A percentile compares a stretch with the other conserved stretches of the same genome.
Evolutionary conservation across 2,113 vertebrate species (phyloP).

Genomic region (Neopipo cinnamomea): DNA sequence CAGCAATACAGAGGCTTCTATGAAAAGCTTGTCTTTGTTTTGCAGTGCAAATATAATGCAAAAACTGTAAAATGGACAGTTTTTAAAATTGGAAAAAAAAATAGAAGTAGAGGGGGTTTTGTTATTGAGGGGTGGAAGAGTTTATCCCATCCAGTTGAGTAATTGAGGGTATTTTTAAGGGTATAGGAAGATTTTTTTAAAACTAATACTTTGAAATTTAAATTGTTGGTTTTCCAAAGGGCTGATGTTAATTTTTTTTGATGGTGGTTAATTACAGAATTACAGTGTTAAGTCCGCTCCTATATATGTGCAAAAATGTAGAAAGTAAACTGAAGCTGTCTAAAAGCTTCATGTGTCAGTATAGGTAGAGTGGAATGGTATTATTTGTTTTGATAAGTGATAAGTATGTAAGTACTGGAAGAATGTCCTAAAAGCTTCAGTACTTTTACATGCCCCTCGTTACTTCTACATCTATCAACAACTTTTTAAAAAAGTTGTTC

Average conservation of each 20-base stretch:
- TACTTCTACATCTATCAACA: neutral
- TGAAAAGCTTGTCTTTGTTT: neutral
- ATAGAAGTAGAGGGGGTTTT: neutral
- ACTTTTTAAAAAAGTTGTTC: neutral
- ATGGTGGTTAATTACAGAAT: neutral
- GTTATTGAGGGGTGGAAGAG: neutral
- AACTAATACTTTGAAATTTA: neutral
- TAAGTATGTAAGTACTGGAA: neutral
- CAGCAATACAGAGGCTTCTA: neutral
- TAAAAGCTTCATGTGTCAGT: neutral
- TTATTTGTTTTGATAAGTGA: neutral
- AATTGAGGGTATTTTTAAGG: neutral
- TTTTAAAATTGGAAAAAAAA: neutral
- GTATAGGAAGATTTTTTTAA: neutral
- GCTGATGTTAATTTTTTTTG: neutral
- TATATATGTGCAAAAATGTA: neutral
- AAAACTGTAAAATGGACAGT: neutral
- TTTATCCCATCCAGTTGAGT: neutral
- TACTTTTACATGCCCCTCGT: neutral
- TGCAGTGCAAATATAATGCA: neutral
- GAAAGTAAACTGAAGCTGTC: neutral
- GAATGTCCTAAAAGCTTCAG: neutral
- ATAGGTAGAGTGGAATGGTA: neutral
- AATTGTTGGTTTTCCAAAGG: neutral
- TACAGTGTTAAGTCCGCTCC: neutral